Evolutionary conservation across 2,888 invertebrate species (phyloP), one percentile per base, ranked within the genome.

Genomic region (Leptopilina syphax): DNA sequence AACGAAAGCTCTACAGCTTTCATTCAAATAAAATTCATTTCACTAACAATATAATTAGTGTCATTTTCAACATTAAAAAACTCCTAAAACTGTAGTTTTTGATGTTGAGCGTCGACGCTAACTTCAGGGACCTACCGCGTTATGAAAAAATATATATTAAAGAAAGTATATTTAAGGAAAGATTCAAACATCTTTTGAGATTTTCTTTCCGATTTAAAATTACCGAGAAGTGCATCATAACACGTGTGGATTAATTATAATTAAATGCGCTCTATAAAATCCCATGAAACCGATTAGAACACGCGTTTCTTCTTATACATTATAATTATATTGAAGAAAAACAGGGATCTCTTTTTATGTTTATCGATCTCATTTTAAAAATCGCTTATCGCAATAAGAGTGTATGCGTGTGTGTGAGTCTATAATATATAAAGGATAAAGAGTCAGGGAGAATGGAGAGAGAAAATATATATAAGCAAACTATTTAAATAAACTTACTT

Each of bases 251-350:
- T 70, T 70, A 27, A 70, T 57, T 70, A 50, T 50, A 70, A 70
- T 70, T 70, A 34, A 70, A 70, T 70, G 54, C 68, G 68, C 54
- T 70, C 70, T 54, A 70, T 70, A 70, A 70, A 70, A 57, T 70
- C 54, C 8, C 34, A 70, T 70, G 50, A 70, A 24, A 70, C 50
- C 54, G 54, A 44, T 70, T 57, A 57, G 54, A 70, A 70, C n/a
- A 57, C 13, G 70, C 54, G 54, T 34, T 34, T 70, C 54, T 50
- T 27, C 50, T 50, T 50, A 50, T 12, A 50, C 47, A 7, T 9
- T 7, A 47, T 47, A 24, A 27, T 34, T 34, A 34, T 34, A 34
- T 34, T 70, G 34, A 13, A 57, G 70, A 70, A 70, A 70, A 70
- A 57, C 54, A 57, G 7, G 68, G 68, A 18, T 50, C 68, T 66